Evolutionary conservation across 2,113 vertebrate species (phyloP).

Genomic region (Poecilia latipinna): DNA sequence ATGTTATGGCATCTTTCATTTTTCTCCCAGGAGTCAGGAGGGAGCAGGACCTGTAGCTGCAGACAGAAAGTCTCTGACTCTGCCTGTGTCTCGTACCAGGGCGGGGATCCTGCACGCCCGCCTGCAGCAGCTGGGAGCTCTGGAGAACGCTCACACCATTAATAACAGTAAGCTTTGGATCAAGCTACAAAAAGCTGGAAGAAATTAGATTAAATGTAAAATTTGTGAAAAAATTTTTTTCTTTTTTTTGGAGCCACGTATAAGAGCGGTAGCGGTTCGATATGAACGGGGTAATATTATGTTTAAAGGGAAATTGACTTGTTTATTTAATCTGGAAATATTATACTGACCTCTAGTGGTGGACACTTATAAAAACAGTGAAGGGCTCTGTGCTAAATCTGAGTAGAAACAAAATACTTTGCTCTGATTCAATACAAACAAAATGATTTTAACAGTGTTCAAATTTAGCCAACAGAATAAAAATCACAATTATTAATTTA

Average conservation of each 20-base stretch:
- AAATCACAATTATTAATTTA: not conserved
- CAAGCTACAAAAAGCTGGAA: not conserved
- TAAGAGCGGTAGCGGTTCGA: too few species aligned
- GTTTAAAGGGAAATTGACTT: too few species aligned
- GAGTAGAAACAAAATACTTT: not conserved
- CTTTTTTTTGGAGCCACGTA: too few species aligned
- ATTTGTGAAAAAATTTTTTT: too few species aligned
- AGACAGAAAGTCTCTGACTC: conserved; percentile 97
- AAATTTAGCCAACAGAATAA: not conserved
- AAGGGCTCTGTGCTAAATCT: too few species aligned
- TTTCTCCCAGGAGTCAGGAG: conserved; percentile 90
- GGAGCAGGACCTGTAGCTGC: conserved; percentile 87
- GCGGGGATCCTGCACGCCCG: conserved; percentile 94
- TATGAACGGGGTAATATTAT: too few species aligned
- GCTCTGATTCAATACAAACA: not conserved
- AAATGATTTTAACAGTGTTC: not conserved
- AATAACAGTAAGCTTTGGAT: conserved; percentile 87
- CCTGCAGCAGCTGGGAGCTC: conserved; percentile 93
- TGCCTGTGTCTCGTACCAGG: conserved; percentile 99
- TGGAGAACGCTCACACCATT: conserved; percentile 96
- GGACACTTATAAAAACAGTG: not conserved
- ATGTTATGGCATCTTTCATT: conserved; percentile 62
- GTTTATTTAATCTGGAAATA: not conserved
- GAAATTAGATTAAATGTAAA: too few species aligned
- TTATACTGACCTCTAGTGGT: conserved; percentile 20